Percentiles rank a stretch among this genome's conserved stretches.
phyloP scores from a whole-genome alignment of 2,113 vertebrate genomes.

The Micronycteris hirsuta region DNA sequence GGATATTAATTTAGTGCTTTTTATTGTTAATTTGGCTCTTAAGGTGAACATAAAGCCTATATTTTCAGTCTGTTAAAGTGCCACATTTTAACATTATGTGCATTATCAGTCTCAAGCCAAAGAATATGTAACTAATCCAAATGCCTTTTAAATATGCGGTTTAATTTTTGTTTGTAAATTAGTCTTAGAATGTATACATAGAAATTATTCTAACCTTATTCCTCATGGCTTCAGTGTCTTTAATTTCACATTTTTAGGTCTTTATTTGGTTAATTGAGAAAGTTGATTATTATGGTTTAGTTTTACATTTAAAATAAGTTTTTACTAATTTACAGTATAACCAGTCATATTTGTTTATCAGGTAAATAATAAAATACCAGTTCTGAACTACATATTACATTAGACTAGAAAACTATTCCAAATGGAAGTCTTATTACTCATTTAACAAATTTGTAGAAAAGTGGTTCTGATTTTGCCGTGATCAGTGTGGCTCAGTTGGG shows the following conservation, averaged over 20 bases:
- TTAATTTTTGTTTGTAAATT: slow-evolving; percentile 7
- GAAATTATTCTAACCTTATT: not conserved
- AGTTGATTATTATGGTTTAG: not conserved
- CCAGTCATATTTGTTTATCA: not conserved
- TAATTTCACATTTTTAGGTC: not conserved
- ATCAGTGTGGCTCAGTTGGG: no score
- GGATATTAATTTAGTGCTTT: not conserved
- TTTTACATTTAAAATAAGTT: slow-evolving; percentile 23
- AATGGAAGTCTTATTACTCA: not conserved
- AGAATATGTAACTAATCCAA: not conserved
- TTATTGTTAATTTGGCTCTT: not conserved
- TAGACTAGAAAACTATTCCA: not conserved
- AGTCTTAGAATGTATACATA: not conserved
- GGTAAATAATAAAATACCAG: not conserved
- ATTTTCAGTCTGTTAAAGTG: not conserved
- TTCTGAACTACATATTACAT: not conserved
- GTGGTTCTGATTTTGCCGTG: not conserved
- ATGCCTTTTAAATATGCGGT: not conserved
- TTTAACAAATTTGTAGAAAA: slow-evolving; percentile 30
- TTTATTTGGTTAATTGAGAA: not conserved
- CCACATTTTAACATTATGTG: not conserved
- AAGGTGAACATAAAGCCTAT: not conserved
- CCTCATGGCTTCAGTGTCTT: not conserved
- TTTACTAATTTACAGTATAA: not conserved
- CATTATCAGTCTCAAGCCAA: not conserved